phyloP scores from a whole-genome alignment of 2,888 invertebrate genomes.

The Mamestra brassicae region DNA sequence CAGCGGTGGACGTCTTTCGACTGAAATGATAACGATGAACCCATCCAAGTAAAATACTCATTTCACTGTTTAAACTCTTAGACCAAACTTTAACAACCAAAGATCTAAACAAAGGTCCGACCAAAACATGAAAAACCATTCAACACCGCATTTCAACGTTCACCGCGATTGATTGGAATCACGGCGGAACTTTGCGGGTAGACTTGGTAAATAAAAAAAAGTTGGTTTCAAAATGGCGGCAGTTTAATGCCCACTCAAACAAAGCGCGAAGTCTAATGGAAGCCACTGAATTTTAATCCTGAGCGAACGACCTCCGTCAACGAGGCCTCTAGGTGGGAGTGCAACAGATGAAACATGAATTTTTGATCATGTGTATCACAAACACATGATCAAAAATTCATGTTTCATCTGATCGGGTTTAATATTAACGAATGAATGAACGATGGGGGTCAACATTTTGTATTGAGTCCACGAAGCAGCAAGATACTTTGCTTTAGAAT shows the following conservation, averaged over 20 bases:
- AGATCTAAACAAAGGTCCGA: not conserved
- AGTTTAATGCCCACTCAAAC: slow-evolving; percentile 72
- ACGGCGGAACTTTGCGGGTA: slow-evolving; percentile 46
- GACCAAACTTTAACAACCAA: slow-evolving; percentile 6
- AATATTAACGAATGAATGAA: too few species aligned
- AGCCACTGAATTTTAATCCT: slow-evolving; percentile 74
- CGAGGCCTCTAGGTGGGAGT: slow-evolving; percentile 14
- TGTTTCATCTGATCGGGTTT: not conserved
- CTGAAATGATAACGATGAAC: too few species aligned
- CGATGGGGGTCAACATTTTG: not conserved
- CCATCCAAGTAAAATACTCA: too few species aligned
- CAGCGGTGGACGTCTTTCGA: too few species aligned
- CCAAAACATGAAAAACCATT: slow-evolving; percentile 22
- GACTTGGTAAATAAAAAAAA: slow-evolving; percentile 55
- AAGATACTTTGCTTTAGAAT: not conserved
- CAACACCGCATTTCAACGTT: slow-evolving; percentile 32
- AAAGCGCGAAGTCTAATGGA: slow-evolving; percentile 69
- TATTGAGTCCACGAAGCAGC: not conserved
- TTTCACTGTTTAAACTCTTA: too few species aligned
- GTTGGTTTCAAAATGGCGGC: slow-evolving; percentile 55
- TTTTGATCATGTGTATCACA: slow-evolving; percentile 17
- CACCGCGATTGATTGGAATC: slow-evolving; percentile 61
- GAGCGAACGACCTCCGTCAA: slow-evolving; percentile 37
- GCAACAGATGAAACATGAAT: slow-evolving; percentile 25
- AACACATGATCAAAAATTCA: too few species aligned